Conservation (phyloP, 2,888 invertebrate genomes). For the Agelastica alni region DNA sequence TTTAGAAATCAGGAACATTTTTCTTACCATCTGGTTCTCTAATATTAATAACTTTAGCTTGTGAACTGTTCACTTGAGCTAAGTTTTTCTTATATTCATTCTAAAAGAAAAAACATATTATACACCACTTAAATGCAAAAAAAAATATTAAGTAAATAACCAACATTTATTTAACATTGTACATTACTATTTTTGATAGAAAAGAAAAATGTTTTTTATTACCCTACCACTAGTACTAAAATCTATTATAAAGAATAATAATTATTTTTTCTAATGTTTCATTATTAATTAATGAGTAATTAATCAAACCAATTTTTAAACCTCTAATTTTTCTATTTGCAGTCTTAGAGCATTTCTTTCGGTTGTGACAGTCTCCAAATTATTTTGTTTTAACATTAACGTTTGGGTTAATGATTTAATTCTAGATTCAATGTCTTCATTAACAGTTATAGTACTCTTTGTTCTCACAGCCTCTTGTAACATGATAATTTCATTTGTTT, state of each 20-base stretch:
- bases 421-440: slow-evolving; percentile 58
- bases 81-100: slow-evolving; percentile 65
- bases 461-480: slow-evolving; percentile 55
- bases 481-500: slow-evolving; percentile 53
- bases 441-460: slow-evolving; percentile 56
- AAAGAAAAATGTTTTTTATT: no score
- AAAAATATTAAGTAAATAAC: no score
- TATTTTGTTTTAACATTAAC: slow-evolving; percentile 82
- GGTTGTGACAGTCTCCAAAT: slow-evolving; percentile 79
- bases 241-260: no score
- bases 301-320: no score
- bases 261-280: no score
- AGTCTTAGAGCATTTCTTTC: slow-evolving; percentile 84
- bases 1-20: neutral
- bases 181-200: no score
- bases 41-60: slow-evolving; percentile 61
- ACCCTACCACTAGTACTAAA: no score
- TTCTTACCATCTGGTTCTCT: slow-evolving; percentile 64
- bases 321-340: slow-evolving; percentile 80
- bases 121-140: slow-evolving; percentile 8
- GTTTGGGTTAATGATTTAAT: slow-evolving; percentile 75
- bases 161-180: slow-evolving; percentile 56
- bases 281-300: no score
- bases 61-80: slow-evolving; percentile 59
- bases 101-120: slow-evolving; percentile 52